Conservation (phyloP, 2,888 invertebrate species). For the Orchesella flavescens region DNA sequence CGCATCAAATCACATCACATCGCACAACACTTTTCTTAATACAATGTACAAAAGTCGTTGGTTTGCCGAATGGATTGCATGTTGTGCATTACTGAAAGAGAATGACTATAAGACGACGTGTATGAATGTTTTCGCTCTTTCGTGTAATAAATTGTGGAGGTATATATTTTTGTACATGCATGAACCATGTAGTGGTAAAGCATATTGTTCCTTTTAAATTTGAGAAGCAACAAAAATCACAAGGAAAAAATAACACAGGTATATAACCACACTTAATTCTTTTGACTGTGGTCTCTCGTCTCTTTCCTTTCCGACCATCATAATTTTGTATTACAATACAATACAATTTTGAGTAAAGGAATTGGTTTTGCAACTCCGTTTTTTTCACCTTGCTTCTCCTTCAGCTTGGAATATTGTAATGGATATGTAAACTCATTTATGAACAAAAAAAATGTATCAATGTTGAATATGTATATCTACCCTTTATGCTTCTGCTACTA, state of each 20-base stretch:
- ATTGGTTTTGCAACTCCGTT: not conserved
- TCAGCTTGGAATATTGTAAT: conserved; percentile 5
- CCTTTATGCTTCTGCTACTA: too few species aligned
- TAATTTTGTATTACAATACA: not conserved
- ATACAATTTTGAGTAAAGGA: not conserved
- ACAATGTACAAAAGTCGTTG: too few species aligned
- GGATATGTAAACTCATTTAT: too few species aligned
- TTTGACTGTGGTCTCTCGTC: conserved; percentile 11
- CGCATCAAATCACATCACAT: too few species aligned
- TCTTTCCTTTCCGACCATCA: not conserved
- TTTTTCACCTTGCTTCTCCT: conserved; percentile 49
- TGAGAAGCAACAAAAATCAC: conserved; percentile 60
- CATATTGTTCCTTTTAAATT: conserved; percentile 37
- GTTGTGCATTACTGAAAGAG: too few species aligned
- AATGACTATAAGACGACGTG: too few species aligned
- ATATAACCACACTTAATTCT: conserved; percentile 30
- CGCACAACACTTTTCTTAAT: too few species aligned
- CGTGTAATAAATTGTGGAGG: not conserved
- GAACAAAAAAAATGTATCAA: too few species aligned
- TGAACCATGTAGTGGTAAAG: not conserved
- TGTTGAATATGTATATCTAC: too few species aligned
- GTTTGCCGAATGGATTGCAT: too few species aligned
- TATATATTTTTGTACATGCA: not conserved
- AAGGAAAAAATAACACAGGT: conserved; percentile 54
- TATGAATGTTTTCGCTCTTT: too few species aligned